Evolutionary conservation across 2,113 vertebrate genomes (phyloP), one percentile per base, ranked within the genome.

Genomic region (Takifugu flavidus): DNA sequence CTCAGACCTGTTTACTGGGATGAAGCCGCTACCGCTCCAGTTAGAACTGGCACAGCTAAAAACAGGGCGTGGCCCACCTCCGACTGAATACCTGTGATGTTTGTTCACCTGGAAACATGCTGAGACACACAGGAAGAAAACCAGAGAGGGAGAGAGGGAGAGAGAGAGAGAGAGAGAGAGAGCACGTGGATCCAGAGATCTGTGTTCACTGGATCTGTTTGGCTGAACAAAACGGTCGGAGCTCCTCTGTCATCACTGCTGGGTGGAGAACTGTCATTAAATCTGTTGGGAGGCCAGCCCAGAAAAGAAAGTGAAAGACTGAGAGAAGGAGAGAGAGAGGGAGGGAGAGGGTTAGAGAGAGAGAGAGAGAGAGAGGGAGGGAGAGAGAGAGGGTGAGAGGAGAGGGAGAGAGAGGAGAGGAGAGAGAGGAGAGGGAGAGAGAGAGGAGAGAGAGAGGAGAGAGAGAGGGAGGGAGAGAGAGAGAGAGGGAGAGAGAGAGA

Each of bases 221-320:
- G 51, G 62, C 39, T 72, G 84, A 87, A 82, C 79, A 86, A 39
- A 72, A 77, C 34, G 69, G 62, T 12, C 26, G 29, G 45, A 34
- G 58, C 61, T 56, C 72, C 67, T 58, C 83, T 86, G 85, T 87
- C 85, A 86, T 83, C 80, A 74, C 82, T 85, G 85, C 82, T 86
- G 85, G 85, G 87, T 85, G 85, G 83, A 89, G 85, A 25, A 70
- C 85, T 86, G 87, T 80, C 78, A 89, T 87, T 87, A 89, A 78
- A 78, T 75, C 65, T 76, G 68, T 64, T 57, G 45, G n/a, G 78
- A 83, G 71, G 71, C 68, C 5, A 54, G 64, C 50, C 67, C 29
- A 54, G 60, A 67, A 70, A 75, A 70, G 69, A 82, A 77, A 87
- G 78, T 55, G 67, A 78, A 68, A 78, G 74, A 76, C 63, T 52